Conservation (phyloP, 1,140 invertebrate species). For the Drosophila ercepeae region DNA sequence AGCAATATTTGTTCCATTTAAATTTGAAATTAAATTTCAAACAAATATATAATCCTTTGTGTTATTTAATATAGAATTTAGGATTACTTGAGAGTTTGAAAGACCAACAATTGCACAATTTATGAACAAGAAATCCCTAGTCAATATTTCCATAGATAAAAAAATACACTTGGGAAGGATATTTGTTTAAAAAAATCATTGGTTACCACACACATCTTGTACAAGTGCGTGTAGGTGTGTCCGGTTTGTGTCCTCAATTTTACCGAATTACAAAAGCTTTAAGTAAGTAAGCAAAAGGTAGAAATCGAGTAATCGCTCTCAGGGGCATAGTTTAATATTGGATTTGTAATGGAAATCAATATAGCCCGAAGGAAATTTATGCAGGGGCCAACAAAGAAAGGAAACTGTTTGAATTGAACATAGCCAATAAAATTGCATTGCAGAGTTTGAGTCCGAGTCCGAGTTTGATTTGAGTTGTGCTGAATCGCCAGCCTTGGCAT, state of each 20-base stretch:
- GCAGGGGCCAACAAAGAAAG: slow-evolving; percentile 39
- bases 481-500: slow-evolving; percentile 39
- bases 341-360: slow-evolving; percentile 55
- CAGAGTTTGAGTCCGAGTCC: slow-evolving; percentile 29
- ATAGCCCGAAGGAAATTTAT: slow-evolving; percentile 38
- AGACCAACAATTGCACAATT: background rate
- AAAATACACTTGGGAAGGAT: slow-evolving; percentile 4
- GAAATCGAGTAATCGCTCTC: slow-evolving; percentile 43
- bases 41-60: too few relatives aligned
- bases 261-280: slow-evolving; percentile 36
- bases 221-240: slow-evolving; percentile 8
- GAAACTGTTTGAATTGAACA: slow-evolving; percentile 26
- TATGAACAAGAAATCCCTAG: background rate
- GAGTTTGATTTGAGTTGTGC: slow-evolving; percentile 39
- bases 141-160: slow-evolving; percentile 25
- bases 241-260: slow-evolving; percentile 16
- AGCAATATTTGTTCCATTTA: background rate
- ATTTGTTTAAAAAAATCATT: background rate
- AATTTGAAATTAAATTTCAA: background rate
- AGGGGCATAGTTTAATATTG: slow-evolving; percentile 52
- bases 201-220: background rate
- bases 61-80: too few relatives aligned
- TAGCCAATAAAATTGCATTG: slow-evolving; percentile 32
- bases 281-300: slow-evolving; percentile 28
- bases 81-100: background rate